A percentile compares a stretch with the other conserved stretches of the same genome.
Conservation (phyloP, 2,797 vertebrate species). For the Sus cebifrons region DNA sequence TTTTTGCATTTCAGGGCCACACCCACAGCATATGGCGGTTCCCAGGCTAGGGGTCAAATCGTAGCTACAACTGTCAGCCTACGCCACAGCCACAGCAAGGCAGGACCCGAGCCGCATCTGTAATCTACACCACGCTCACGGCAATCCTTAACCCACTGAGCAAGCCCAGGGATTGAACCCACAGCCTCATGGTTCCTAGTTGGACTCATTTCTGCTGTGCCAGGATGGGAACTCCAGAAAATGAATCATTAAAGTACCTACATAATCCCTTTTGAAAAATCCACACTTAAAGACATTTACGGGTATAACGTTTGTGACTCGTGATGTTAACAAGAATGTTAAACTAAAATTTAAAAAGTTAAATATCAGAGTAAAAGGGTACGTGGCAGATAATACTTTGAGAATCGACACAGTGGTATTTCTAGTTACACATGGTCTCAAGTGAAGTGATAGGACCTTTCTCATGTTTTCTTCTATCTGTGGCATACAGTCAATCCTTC, state of each 20-base stretch:
- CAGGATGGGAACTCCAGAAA: too few species aligned
- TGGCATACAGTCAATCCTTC: not conserved
- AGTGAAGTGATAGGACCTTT: not conserved
- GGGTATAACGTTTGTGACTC: not conserved
- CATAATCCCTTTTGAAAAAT: constrained; percentile 1
- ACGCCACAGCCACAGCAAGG: too few species aligned
- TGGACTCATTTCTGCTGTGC: too few species aligned
- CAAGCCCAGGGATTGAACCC: too few species aligned
- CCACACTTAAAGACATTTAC: not conserved
- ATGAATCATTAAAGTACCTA: not conserved
- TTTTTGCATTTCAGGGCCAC: too few species aligned
- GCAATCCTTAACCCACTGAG: too few species aligned
- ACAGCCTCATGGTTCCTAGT: too few species aligned
- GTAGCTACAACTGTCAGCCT: too few species aligned
- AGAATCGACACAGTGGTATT: not conserved
- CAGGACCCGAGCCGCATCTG: too few species aligned
- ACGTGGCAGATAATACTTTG: not conserved
- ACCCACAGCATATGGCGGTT: too few species aligned
- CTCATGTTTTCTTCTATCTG: not conserved
- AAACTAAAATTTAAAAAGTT: constrained; percentile 48
- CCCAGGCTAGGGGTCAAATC: too few species aligned
- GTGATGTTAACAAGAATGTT: not conserved
- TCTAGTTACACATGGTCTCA: not conserved
- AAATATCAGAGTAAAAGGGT: not conserved
- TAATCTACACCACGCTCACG: too few species aligned